These are phyloP conservation scores for Popillia japonica DNA, from an alignment of 1,140 invertebrate species.

Conservation along the genomic window DNA sequence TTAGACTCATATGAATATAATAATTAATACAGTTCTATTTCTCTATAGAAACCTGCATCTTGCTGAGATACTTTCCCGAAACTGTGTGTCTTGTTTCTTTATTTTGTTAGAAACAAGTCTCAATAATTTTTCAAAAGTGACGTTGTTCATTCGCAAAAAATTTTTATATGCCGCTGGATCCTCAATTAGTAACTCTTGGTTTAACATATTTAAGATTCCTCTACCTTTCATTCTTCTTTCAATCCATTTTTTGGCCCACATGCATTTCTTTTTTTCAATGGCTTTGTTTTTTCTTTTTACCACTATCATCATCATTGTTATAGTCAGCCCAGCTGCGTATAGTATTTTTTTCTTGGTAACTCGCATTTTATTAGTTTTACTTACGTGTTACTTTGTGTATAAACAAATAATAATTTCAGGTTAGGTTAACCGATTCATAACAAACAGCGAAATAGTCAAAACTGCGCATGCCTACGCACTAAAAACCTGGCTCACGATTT, in stretches of 20 bases:
- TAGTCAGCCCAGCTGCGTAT: not conserved
- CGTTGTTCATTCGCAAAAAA: constrained; percentile 43
- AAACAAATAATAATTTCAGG: not conserved
- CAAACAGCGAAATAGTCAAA: not conserved
- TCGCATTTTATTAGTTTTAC: not conserved
- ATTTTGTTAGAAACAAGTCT: constrained; percentile 32
- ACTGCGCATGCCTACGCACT: constrained; percentile 3
- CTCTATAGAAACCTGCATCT: constrained; percentile 16
- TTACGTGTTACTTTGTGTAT: not conserved
- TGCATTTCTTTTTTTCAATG: not conserved
- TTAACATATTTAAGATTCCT: constrained; percentile 45
- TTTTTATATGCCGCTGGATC: constrained; percentile 43
- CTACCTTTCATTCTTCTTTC: constrained; percentile 37
- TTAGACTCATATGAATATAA: constrained; percentile 6
- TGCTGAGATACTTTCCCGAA: constrained; percentile 33
- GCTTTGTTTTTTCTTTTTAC: constrained; percentile 11
- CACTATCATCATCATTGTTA: not conserved
- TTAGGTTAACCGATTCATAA: not conserved
- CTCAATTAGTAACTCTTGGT: constrained; percentile 40
- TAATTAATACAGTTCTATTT: constrained; percentile 28
- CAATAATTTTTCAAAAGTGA: constrained; percentile 42
- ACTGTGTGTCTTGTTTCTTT: constrained; percentile 36
- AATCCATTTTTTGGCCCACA: constrained; percentile 41
- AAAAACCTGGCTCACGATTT: not conserved
- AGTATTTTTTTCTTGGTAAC: constrained; percentile 2